Evolutionary conservation across 2,797 vertebrate species (phyloP).

Genomic region (Sylvia borin): DNA sequence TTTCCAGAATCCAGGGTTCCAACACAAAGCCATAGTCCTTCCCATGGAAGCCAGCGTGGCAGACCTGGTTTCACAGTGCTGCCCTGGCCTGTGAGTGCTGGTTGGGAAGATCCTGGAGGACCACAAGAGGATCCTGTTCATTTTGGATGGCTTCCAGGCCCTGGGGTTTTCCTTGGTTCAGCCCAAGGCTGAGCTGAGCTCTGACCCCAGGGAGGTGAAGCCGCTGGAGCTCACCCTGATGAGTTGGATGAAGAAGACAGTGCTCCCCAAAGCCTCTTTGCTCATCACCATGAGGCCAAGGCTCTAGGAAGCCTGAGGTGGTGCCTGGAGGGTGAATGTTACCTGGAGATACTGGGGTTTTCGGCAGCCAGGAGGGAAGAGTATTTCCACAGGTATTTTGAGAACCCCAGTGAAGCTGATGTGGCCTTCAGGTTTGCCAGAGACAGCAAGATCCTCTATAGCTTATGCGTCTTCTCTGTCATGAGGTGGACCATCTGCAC

Average conservation of each 20-base stretch:
- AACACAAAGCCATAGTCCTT: not conserved
- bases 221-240: not conserved
- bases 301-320: slow-evolving; percentile 23
- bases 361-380: not conserved
- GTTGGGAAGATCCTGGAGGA: slow-evolving; percentile 3
- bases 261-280: slow-evolving; percentile 11
- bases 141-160: slow-evolving; percentile 55
- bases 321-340: not conserved
- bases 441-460: not conserved
- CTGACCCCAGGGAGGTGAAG: not conserved
- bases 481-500: slow-evolving; percentile 65
- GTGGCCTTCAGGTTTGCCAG: not conserved
- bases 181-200: not conserved
- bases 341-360: slow-evolving; percentile 41
- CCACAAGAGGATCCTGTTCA: slow-evolving; percentile 51
- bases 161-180: slow-evolving; percentile 1
- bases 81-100: not conserved
- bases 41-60: not conserved
- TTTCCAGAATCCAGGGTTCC: no score
- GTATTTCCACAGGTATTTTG: slow-evolving; percentile 58
- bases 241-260: slow-evolving; percentile 16
- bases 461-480: slow-evolving; percentile 50
- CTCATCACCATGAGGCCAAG: slow-evolving; percentile 41
- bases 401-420: accelerated
- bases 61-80: slow-evolving; percentile 43